Evolutionary conservation across 2,797 vertebrate species (phyloP).

Genomic region (Eptatretus atami): DNA sequence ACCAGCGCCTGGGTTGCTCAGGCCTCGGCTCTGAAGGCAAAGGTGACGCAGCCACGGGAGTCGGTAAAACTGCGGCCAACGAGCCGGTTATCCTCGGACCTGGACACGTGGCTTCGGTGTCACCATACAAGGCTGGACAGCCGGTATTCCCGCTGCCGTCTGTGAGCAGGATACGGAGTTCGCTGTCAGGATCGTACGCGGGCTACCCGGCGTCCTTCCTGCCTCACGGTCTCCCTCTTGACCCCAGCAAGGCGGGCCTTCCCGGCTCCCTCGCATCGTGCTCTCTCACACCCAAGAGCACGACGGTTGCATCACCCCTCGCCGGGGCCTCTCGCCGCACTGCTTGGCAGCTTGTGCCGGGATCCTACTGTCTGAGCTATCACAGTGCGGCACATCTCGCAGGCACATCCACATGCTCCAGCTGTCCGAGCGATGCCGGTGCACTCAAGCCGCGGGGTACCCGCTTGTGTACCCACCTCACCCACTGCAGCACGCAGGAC

Average conservation of each 20-base stretch:
- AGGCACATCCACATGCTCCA: conserved; percentile 29
- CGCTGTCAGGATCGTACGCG: conserved; percentile 48
- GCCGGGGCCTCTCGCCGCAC: conserved; percentile 54
- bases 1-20: conserved; percentile 36
- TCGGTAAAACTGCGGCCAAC: conserved; percentile 16
- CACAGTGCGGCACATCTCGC: conserved; percentile 69
- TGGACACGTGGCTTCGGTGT: conserved; percentile 62
- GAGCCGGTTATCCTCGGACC: conserved; percentile 23
- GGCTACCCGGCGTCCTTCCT: conserved; percentile 56
- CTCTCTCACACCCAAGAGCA: conserved; percentile 30
- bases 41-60: conserved; percentile 24
- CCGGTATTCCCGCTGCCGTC: conserved; percentile 56
- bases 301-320: conserved; percentile 47
- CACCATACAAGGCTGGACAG: conserved; percentile 72
- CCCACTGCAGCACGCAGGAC: conserved; percentile 31
- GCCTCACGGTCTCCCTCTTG: conserved; percentile 49
- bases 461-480: conserved; percentile 56
- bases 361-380: conserved; percentile 94
- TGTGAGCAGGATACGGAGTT: conserved; percentile 54
- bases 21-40: conserved; percentile 32
- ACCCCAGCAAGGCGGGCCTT: conserved; percentile 49
- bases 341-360: conserved; percentile 61
- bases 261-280: conserved; percentile 42
- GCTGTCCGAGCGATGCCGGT: conserved; percentile 40
- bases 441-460: conserved; percentile 53